Conservation (phyloP, 2,888 invertebrate genomes). For the Dicycla oo region DNA sequence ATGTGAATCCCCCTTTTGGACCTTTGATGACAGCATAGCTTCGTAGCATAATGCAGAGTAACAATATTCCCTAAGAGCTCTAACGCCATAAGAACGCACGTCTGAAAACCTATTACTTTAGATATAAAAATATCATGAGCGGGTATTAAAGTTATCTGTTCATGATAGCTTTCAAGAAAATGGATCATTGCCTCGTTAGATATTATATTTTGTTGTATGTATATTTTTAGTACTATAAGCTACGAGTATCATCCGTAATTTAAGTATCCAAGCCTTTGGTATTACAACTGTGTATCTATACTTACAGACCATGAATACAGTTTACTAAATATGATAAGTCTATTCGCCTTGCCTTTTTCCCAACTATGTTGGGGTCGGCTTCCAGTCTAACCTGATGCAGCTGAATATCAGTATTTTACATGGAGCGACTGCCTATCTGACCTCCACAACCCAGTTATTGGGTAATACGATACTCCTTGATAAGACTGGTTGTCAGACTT, state of each 20-base stretch:
- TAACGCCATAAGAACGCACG: background rate
- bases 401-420: too few relatives aligned
- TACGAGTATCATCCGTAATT: background rate
- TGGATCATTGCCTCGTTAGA: conserved; percentile 6
- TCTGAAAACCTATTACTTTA: conserved; percentile 20
- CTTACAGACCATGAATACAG: background rate
- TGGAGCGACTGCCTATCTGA: too few relatives aligned
- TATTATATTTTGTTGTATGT: conserved; percentile 7
- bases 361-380: too few relatives aligned
- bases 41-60: background rate
- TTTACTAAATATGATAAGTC: too few relatives aligned
- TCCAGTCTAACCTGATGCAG: too few relatives aligned
- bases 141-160: conserved; percentile 28
- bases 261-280: background rate
- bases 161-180: conserved; percentile 29
- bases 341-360: too few relatives aligned
- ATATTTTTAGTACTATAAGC: background rate
- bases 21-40: background rate
- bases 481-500: too few relatives aligned
- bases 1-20: background rate
- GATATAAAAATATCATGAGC: conserved; percentile 28
- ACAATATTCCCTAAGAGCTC: conserved; percentile 12
- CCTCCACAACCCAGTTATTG: too few relatives aligned
- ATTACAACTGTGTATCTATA: background rate
- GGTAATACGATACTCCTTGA: too few relatives aligned